Base-by-base conservation (phyloP, 2,113 vertebrate genomes). In the Notothenia rossii region DNA sequence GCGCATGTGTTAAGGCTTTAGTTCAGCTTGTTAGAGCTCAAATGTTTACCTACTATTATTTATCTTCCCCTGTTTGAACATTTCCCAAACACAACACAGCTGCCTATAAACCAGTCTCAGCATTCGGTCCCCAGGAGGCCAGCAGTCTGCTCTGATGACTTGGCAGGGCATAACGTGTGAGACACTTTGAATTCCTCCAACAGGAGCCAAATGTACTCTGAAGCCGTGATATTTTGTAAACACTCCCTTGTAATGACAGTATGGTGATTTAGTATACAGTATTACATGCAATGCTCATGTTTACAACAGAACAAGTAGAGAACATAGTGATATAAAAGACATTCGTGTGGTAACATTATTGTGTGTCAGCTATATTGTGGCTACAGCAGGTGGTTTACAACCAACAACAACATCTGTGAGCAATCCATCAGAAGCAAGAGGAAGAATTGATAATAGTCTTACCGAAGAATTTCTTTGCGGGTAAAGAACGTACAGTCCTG, bases 401-500 rank as follows among this genome's bases (percentile, higher is more conserved):
- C 4, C 60, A 20, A 64, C 9, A 11, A 58, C 1, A 49, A 48
- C 62, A 49, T 65, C 14, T 51, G 15, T 67, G 1, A 50, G 22
- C 0, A 13, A 33, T 58, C 14, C 25, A 61, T 22, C 5, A 75
- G 22, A n/a, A 61, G 18, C 3, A 72, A 53, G 15, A 53, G 17
- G 5, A 3, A 14, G 12, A 55, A 0, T 3, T 11, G 17, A 53
- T 40, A 15, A 74, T 65, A 29, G 0, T 62, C 80, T 98, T 94
- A 99, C 98, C 97, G 94, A 89, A 99, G 96, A 79, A 99, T 99
- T 94, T 99, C 98, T 88, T 99, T 99, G 59, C 98, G 96, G 51
- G 98, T 99, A 92, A 99, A 99, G 94, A 99, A 99, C 0, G 97
- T 98, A 77, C 98, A 99, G 82, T 99, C 98, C 98, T 99, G 95